Conservation (phyloP, 2,888 invertebrate species). For the Drosophila percnosoma region DNA sequence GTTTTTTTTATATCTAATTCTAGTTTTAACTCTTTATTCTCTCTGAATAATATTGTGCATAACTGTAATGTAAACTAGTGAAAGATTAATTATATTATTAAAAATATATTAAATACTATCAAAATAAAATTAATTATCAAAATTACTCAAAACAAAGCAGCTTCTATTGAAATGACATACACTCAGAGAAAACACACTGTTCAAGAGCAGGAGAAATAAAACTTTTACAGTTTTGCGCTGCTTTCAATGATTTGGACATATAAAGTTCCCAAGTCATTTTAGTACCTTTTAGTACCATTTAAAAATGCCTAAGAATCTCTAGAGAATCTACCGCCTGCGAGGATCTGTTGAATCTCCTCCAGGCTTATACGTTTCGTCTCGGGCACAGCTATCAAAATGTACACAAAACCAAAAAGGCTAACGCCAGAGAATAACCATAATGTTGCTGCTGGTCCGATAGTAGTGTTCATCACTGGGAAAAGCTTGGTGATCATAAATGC, state of each 20-base stretch:
- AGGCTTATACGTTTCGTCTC: conserved; percentile 86
- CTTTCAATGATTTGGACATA: neutral
- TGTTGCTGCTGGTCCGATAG: conserved; percentile 87
- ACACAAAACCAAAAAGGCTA: conserved; percentile 87
- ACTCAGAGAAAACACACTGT: neutral
- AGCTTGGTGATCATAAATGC: conserved; percentile 91
- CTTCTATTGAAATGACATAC: neutral
- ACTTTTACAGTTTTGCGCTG: neutral
- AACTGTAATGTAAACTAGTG: neutral
- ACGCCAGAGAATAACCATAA: conserved; percentile 90
- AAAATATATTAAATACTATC: neutral
- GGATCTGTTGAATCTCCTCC: conserved; percentile 71
- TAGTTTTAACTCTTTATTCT: conserved; percentile 15
- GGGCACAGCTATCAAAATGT: conserved; percentile 87
- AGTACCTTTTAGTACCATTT: too few species aligned
- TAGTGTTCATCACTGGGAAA: conserved; percentile 86
- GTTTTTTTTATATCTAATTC: neutral
- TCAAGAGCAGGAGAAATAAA: neutral
- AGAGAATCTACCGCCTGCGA: conserved; percentile 39
- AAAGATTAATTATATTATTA: neutral
- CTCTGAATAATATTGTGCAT: conserved; percentile 11
- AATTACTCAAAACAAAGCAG: neutral
- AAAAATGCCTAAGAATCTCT: neutral
- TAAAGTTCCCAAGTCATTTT: too few species aligned
- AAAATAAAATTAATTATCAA: neutral